Evolutionary conservation across 2,888 invertebrate species (phyloP).

Genomic region (Ochropacha duplaris): DNA sequence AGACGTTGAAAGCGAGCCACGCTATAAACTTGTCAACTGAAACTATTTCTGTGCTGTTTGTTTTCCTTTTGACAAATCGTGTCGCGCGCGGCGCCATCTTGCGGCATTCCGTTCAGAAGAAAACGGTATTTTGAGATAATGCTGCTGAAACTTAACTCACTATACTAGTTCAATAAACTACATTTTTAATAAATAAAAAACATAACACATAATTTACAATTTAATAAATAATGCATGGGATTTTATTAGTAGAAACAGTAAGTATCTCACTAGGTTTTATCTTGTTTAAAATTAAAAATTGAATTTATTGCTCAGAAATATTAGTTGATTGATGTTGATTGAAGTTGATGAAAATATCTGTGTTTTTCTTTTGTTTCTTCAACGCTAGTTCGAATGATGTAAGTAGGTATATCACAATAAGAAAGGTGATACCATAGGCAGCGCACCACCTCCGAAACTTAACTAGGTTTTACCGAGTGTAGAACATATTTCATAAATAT

Average conservation of each 20-base stretch:
- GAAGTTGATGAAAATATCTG: too few relatives aligned
- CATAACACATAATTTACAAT: too few relatives aligned
- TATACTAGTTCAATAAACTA: background rate
- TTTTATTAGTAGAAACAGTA: too few relatives aligned
- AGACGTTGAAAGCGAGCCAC: slow-evolving; percentile 36
- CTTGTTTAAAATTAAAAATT: too few relatives aligned
- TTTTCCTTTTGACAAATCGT: slow-evolving; percentile 79
- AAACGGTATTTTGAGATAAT: slow-evolving; percentile 21
- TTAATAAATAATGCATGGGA: too few relatives aligned
- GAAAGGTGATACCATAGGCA: slow-evolving; percentile 12
- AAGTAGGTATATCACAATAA: background rate
- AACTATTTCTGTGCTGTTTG: slow-evolving; percentile 79
- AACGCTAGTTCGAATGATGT: too few relatives aligned
- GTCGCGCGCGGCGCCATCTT: slow-evolving; percentile 68
- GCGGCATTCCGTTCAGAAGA: slow-evolving; percentile 45
- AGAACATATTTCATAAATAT: slow-evolving; percentile 70
- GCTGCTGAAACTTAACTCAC: background rate
- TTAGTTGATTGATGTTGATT: too few relatives aligned
- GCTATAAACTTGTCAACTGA: slow-evolving; percentile 79
- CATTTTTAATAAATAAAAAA: too few relatives aligned
- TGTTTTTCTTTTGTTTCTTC: background rate
- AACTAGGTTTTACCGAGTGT: slow-evolving; percentile 56
- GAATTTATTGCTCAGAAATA: too few relatives aligned
- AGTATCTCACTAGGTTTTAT: too few relatives aligned
- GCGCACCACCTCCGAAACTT: slow-evolving; percentile 19